These are phyloP conservation scores for Enteromius trimaculatus DNA, from an alignment of 2,797 vertebrate species.

Conservation along the genomic window DNA sequence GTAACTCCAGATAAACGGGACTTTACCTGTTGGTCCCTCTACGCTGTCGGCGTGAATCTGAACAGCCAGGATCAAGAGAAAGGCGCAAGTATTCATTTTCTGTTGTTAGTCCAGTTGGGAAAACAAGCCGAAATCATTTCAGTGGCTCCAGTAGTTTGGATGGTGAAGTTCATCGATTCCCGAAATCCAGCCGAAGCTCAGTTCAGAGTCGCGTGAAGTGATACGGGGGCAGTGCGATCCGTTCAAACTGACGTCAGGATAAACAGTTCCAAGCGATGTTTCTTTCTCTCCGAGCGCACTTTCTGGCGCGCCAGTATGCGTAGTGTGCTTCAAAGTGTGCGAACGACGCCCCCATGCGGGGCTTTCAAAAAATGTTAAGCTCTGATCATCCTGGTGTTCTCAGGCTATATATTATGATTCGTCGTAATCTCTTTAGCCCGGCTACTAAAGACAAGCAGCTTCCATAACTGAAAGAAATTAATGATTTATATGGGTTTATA, in stretches of 20 bases:
- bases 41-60: conserved; percentile 84
- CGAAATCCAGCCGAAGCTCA: conserved; percentile 65
- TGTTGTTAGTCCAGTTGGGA: conserved; percentile 79
- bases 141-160: conserved; percentile 69
- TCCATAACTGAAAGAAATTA: conserved; percentile 1
- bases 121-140: conserved; percentile 70
- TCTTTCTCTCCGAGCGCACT: conserved; percentile 69
- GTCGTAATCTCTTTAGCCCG: conserved; percentile 6
- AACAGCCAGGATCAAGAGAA: conserved; percentile 79
- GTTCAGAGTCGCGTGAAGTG: conserved; percentile 70
- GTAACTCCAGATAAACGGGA: conserved; percentile 30
- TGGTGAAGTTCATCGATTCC: conserved; percentile 66
- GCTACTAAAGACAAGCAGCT: conserved; percentile 19
- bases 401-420: not conserved
- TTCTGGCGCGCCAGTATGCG: conserved; percentile 59
- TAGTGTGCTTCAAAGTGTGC: conserved; percentile 55
- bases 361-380: not conserved
- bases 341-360: conserved; percentile 76
- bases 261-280: conserved; percentile 78
- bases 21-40: conserved; percentile 85
- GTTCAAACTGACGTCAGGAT: conserved; percentile 83
- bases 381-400: not conserved
- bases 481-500: not conserved
- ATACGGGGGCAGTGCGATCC: conserved; percentile 73
- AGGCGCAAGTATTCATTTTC: conserved; percentile 83